These are phyloP conservation scores for Semotilus atromaculatus DNA, from an alignment of 2,797 vertebrate species.

Conservation along the genomic window DNA sequence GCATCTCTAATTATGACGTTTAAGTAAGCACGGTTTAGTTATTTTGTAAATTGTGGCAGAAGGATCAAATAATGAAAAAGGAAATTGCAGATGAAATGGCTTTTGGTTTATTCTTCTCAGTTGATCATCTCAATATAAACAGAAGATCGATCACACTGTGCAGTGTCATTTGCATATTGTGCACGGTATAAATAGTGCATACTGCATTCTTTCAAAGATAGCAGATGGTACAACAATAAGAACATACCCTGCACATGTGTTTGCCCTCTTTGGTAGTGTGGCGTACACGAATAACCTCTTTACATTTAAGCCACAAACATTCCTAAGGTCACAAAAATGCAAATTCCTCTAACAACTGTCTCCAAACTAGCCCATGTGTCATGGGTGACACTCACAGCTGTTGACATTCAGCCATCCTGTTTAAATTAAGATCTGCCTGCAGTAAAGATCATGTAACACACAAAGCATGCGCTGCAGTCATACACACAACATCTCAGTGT, in stretches of 20 bases:
- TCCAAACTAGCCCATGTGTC: background rate
- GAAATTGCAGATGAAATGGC: background rate
- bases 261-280: background rate
- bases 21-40: background rate
- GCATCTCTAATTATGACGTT: background rate
- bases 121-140: background rate
- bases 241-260: background rate
- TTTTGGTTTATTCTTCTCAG: background rate
- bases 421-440: conserved; percentile 2
- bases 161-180: background rate
- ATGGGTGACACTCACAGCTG: conserved; percentile 15
- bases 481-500: background rate
- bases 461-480: background rate
- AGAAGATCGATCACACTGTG: background rate
- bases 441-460: conserved; percentile 21
- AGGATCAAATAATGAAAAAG: background rate
- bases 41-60: background rate
- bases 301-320: background rate
- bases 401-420: background rate
- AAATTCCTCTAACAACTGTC: background rate
- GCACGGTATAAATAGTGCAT: background rate
- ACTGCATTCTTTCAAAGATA: background rate
- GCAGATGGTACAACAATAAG: too few relatives aligned
- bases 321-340: background rate
- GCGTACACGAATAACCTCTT: background rate